A percentile compares a stretch with the other conserved stretches of the same genome.
Evolutionary conservation across 2,888 invertebrate species (phyloP).

Genomic region (Tholera decimalis): DNA sequence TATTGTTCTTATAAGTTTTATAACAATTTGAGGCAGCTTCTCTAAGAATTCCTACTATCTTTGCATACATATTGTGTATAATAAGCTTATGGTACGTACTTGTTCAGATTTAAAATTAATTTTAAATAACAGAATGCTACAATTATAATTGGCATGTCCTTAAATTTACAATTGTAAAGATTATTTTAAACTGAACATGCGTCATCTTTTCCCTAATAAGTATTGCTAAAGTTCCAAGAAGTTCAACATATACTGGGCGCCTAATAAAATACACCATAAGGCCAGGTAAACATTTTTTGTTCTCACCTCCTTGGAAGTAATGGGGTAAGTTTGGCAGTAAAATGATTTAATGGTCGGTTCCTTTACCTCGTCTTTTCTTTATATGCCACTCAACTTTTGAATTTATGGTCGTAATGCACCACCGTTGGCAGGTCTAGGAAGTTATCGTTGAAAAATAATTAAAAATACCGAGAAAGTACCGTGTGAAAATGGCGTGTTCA

Average conservation of each 20-base stretch:
- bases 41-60: too few species aligned
- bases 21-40: too few species aligned
- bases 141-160: too few species aligned
- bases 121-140: too few species aligned
- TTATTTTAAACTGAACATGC: not conserved
- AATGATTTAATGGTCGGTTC: conserved; percentile 79
- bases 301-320: conserved; percentile 71
- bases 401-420: conserved; percentile 74
- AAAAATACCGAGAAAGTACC: conserved; percentile 28
- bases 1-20: too few species aligned
- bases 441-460: conserved; percentile 45
- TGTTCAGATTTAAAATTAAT: too few species aligned
- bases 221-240: not conserved
- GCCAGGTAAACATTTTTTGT: conserved; percentile 60
- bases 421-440: conserved; percentile 36
- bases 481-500: conserved; percentile 4
- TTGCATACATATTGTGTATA: too few species aligned
- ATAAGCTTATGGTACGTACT: too few species aligned
- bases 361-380: conserved; percentile 75
- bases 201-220: not conserved
- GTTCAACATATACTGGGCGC: conserved; percentile 8
- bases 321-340: conserved; percentile 77
- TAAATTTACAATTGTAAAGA: too few species aligned
- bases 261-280: conserved; percentile 22
- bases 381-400: conserved; percentile 80